Conservation (phyloP, 2,888 invertebrate genomes). For the Frankliniella fusca region DNA sequence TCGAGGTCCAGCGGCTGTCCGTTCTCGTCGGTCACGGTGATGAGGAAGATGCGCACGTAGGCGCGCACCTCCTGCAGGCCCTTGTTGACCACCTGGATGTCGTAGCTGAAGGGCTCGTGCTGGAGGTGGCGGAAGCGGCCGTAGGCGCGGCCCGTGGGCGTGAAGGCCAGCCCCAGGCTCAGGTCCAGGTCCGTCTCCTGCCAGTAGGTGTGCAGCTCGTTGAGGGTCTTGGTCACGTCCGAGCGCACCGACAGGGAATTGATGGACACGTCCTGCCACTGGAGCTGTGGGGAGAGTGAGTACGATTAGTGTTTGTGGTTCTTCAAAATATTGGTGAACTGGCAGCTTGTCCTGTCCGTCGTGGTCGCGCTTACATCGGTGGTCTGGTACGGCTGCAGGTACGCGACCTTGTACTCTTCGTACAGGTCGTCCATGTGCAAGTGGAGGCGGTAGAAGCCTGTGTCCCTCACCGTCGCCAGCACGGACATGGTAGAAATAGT, state of each 20-base stretch:
- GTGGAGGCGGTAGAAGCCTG: not conserved
- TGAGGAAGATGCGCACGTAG: slow-evolving; percentile 43
- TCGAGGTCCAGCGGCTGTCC: slow-evolving; percentile 38
- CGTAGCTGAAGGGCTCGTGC: slow-evolving; percentile 41
- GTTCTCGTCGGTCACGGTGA: slow-evolving; percentile 42
- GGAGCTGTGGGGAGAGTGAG: slow-evolving; percentile 28
- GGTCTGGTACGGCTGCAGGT: not conserved
- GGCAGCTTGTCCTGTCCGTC: not conserved
- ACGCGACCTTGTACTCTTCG: not conserved
- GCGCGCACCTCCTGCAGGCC: slow-evolving; percentile 36
- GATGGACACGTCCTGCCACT: slow-evolving; percentile 32
- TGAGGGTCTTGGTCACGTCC: slow-evolving; percentile 33
- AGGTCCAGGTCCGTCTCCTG: slow-evolving; percentile 42
- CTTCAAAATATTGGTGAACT: no score
- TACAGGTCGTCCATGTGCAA: not conserved
- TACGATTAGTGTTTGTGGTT: no score
- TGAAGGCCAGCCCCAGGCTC: slow-evolving; percentile 43
- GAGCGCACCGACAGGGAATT: slow-evolving; percentile 32
- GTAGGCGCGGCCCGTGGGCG: slow-evolving; percentile 33
- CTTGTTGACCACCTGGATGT: slow-evolving; percentile 40
- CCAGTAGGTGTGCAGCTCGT: slow-evolving; percentile 41
- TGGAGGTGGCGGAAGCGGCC: slow-evolving; percentile 41
- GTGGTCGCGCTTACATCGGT: not conserved
- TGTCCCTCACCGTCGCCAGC: not conserved
- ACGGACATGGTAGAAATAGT: not conserved